Percentiles rank a stretch among this genome's conserved stretches.
These are phyloP conservation scores for Anolis sagrei DNA, from an alignment of 2,113 vertebrate species.

Conservation along the genomic window DNA sequence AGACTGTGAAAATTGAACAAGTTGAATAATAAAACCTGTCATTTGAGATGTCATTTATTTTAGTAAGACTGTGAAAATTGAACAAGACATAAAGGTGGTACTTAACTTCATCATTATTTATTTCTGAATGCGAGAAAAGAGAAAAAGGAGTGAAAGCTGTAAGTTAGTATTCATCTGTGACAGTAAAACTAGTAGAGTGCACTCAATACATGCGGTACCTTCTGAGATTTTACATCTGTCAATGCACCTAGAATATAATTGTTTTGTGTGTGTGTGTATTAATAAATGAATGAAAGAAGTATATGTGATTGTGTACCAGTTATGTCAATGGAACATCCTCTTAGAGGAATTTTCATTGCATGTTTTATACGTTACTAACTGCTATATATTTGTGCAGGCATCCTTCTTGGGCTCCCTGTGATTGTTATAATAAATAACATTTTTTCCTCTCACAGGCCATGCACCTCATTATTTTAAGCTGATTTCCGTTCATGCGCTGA, in stretches of 20 bases:
- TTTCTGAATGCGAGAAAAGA: too few relatives aligned
- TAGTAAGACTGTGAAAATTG: neutral
- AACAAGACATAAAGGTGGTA: neutral
- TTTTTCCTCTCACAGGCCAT: slow-evolving; percentile 80
- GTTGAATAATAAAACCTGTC: too few relatives aligned
- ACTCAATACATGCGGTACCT: neutral
- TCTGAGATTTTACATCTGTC: neutral
- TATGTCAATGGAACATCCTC: neutral
- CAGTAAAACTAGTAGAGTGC: neutral
- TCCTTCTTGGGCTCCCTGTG: too few relatives aligned
- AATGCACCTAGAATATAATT: neutral
- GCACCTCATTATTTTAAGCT: slow-evolving; percentile 92
- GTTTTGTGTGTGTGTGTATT: neutral
- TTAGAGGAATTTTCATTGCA: neutral
- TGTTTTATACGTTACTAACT: neutral
- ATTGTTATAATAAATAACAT: too few relatives aligned
- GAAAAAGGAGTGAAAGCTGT: too few relatives aligned
- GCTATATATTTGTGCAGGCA: too few relatives aligned
- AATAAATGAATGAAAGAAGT: neutral
- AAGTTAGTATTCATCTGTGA: neutral
- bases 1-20: too few relatives aligned
- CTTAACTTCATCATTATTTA: neutral
- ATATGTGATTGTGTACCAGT: neutral
- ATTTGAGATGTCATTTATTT: neutral
- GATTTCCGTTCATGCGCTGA: slow-evolving; percentile 92